Evolutionary conservation across 2,113 vertebrate species (phyloP).

Genomic region (Jaculus jaculus): DNA sequence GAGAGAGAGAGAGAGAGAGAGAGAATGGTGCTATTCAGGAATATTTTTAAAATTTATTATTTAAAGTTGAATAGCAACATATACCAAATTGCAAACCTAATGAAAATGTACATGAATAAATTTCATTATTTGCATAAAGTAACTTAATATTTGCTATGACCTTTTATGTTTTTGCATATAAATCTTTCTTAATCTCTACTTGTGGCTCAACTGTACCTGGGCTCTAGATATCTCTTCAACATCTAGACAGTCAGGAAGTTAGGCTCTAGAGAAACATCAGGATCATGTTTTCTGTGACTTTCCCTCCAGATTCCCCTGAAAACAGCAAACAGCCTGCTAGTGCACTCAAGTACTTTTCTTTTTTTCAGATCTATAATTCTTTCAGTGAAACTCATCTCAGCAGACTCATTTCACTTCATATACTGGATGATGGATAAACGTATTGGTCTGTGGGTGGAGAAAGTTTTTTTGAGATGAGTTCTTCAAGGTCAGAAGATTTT

Average conservation of each 20-base stretch:
- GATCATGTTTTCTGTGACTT: not conserved
- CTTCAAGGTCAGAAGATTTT: constrained; percentile 79
- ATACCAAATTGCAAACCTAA: not conserved
- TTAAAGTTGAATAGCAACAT: not conserved
- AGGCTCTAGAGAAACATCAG: not conserved
- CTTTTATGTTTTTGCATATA: not conserved
- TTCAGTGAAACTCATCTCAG: constrained; percentile 28
- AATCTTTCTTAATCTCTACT: not conserved
- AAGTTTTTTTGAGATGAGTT: constrained; percentile 69
- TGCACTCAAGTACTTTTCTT: not conserved
- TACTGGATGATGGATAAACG: constrained; percentile 67
- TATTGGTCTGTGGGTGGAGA: constrained; percentile 75
- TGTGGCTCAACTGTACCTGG: not conserved
- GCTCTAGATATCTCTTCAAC: not conserved
- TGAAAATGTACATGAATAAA: not conserved
- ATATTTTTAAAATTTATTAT: not conserved
- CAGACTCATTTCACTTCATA: constrained; percentile 70
- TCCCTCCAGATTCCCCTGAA: not conserved
- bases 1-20: too few relatives aligned
- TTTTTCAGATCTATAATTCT: constrained; percentile 7
- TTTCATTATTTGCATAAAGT: not conserved
- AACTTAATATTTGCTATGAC: not conserved
- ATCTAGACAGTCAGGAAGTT: not conserved
- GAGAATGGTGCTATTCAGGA: not conserved
- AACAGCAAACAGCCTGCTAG: not conserved